Evolutionary conservation across 2,888 invertebrate genomes (phyloP).

Genomic region (Ectemnius lituratus): DNA sequence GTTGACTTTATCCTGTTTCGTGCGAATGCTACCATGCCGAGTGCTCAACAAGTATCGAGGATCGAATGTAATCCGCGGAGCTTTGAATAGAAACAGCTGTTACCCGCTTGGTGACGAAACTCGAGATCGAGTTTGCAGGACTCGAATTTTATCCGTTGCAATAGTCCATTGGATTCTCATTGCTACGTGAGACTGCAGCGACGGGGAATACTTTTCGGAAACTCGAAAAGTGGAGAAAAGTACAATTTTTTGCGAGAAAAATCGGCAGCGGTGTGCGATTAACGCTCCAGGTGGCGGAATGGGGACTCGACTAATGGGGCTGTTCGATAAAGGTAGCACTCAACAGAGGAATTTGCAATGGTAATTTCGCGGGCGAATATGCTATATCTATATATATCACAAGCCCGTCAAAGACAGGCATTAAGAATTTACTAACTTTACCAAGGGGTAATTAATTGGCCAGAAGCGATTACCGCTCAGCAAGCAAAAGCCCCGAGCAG

Average conservation of each 20-base stretch:
- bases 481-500: not conserved
- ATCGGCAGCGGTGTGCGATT: too few relatives aligned
- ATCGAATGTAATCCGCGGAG: constrained; percentile 2
- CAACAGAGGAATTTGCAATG: constrained; percentile 9
- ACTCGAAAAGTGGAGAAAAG: too few relatives aligned
- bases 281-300: too few relatives aligned
- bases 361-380: not conserved
- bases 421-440: constrained; percentile 8
- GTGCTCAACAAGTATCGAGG: constrained; percentile 45
- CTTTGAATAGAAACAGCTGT: not conserved
- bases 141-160: not conserved
- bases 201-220: too few relatives aligned
- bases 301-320: not conserved
- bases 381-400: not conserved
- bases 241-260: too few relatives aligned
- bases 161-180: too few relatives aligned
- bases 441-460: constrained; percentile 24
- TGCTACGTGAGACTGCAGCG: too few relatives aligned
- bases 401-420: not conserved
- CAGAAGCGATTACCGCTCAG: not conserved
- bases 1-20: constrained; percentile 38
- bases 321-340: not conserved
- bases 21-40: constrained; percentile 26
- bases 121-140: not conserved
- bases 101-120: not conserved